phyloP scores from a whole-genome alignment of 2,113 vertebrate species.

The Malurus alboscapulatus region DNA sequence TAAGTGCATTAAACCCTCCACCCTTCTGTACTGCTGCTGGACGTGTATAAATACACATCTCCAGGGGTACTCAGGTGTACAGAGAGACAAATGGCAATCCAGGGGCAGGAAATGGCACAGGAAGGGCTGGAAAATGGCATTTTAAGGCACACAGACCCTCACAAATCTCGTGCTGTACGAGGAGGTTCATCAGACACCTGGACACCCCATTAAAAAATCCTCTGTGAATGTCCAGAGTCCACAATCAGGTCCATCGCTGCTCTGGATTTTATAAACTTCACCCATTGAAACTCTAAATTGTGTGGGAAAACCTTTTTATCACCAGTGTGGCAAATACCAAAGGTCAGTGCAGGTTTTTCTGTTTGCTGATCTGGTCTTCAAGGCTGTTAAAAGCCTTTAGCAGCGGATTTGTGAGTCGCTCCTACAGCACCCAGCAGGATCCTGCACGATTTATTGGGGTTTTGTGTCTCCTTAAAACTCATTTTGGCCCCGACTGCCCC shows the following conservation, averaged over 20 bases:
- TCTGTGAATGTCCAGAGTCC: background rate
- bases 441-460: accelerated
- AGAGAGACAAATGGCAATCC: background rate
- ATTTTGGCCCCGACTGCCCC: accelerated
- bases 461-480: background rate
- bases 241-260: background rate
- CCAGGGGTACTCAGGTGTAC: accelerated
- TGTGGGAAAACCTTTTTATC: background rate
- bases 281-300: background rate
- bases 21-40: background rate
- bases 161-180: background rate
- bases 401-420: background rate
- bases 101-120: background rate
- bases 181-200: background rate
- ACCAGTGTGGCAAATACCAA: accelerated
- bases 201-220: background rate
- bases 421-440: accelerated
- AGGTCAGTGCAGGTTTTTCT: background rate
- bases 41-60: accelerated
- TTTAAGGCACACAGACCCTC: background rate
- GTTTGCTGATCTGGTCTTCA: background rate
- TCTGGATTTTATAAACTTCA: background rate
- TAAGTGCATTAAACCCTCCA: background rate
- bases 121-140: background rate
- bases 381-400: background rate